Base-by-base conservation (phyloP, 1,140 invertebrate species). In the Trachelipus rathkii region DNA sequence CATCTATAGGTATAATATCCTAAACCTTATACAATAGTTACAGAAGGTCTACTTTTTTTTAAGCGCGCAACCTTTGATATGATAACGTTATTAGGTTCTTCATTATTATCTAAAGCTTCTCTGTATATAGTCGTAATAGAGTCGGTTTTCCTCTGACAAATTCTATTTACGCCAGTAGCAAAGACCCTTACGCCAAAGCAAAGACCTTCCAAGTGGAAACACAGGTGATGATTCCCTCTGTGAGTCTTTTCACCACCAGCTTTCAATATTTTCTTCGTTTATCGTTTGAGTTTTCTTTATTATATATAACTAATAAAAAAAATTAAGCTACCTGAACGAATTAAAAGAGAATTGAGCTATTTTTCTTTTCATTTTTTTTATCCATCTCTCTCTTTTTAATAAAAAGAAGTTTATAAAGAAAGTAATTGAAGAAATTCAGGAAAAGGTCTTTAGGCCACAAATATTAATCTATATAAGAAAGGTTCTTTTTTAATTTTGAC, bases 161-260 rank as follows among this genome's bases (percentile, higher is more conserved):
- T 6, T 33, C 33, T 33, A 33, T 33, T 33, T 33, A 33, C 33
- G 33, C 33, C 33, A 1, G 33, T 60, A 60, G 50, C 1, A 60
- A 60, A 60, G 11, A 13, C 11, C 4, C 8, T 60, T 60, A 60
- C 1, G 50, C 50, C 50, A 60, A 8, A 60, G 50, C 50, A 8
- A 19, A 60, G 8, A 60, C 2, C 50, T 15, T 15, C 50, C 2
- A 60, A 60, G 50, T 60, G 50, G 50, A 60, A 60, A 8, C 50
- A 60, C 50, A 60, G 50, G 50, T 60, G 50, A 60, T 60, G 50
- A 15, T 60, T 60, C 50, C 50, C 50, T 60, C 50, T 60, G 50
- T 19, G 11, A 60, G 50, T 60, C 50, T 60, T 60, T 60, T 60
- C 50, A 60, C 50, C 50, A 60, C 50, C 50, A 60, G 19, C 11